These are phyloP conservation scores for Sarcophaga variegata DNA, from an alignment of 2,888 invertebrate genomes.

Conservation along the genomic window DNA sequence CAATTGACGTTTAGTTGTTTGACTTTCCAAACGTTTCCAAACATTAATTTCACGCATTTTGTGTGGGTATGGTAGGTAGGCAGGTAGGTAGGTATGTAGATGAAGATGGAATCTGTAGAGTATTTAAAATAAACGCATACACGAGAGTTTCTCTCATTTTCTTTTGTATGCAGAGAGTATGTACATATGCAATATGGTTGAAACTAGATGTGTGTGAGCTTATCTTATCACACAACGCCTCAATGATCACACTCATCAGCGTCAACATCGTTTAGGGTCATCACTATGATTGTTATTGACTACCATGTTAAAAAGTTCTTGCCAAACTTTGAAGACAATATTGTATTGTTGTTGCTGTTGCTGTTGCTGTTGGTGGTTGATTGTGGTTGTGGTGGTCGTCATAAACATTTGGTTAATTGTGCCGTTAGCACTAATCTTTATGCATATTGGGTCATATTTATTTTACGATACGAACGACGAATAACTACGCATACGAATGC, in stretches of 20 bases:
- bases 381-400: neutral
- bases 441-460: constrained; percentile 32
- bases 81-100: too few relatives aligned
- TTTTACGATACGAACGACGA: too few relatives aligned
- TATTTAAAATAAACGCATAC: neutral
- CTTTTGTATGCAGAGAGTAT: constrained; percentile 16
- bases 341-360: constrained; percentile 11
- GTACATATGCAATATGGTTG: neutral
- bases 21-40: too few relatives aligned
- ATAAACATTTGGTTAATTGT: constrained; percentile 63
- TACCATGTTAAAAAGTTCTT: neutral
- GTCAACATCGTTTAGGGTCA: neutral
- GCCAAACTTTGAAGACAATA: constrained; percentile 25
- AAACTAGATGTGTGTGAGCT: neutral
- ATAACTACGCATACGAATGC: too few relatives aligned
- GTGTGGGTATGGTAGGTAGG: too few relatives aligned
- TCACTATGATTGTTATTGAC: constrained; percentile 26
- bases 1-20: too few relatives aligned
- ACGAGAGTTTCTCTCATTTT: neutral
- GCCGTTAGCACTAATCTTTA: constrained; percentile 67
- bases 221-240: constrained; percentile 35
- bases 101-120: too few relatives aligned
- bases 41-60: too few relatives aligned
- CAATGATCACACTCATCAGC: constrained; percentile 24
- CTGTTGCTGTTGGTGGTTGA: constrained; percentile 3